Evolutionary conservation across 2,797 vertebrate species (phyloP).

Genomic region (Babyrousa celebensis): DNA sequence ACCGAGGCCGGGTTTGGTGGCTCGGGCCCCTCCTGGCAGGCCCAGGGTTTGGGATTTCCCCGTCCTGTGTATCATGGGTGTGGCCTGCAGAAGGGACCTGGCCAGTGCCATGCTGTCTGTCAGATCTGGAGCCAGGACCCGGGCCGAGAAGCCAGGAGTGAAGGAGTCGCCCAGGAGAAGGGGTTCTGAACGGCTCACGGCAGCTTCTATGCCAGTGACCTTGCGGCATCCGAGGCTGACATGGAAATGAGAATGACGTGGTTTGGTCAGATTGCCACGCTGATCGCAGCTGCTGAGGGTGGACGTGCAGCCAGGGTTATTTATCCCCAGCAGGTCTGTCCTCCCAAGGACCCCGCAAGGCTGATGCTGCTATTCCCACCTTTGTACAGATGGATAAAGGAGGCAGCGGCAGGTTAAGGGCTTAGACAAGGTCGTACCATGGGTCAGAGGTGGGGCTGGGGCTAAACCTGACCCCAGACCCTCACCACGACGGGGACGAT

Average conservation of each 20-base stretch:
- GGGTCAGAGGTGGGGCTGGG: not conserved
- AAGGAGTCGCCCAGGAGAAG: not conserved
- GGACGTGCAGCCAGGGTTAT: rapidly evolving
- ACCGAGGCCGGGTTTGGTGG: not conserved
- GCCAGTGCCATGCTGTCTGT: not conserved
- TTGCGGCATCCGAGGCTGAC: not conserved
- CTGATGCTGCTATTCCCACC: not conserved
- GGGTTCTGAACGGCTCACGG: rapidly evolving
- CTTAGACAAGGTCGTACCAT: not conserved
- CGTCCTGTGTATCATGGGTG: not conserved
- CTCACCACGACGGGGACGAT: not conserved
- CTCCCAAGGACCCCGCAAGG: not conserved
- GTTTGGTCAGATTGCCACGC: not conserved
- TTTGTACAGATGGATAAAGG: not conserved
- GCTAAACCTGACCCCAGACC: not conserved
- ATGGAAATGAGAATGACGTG: rapidly evolving
- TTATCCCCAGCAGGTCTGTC: not conserved
- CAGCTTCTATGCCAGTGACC: not conserved
- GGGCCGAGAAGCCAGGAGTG: not conserved
- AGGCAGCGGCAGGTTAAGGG: not conserved
- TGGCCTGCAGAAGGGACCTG: not conserved
- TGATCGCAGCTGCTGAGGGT: not conserved
- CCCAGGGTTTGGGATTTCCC: not conserved
- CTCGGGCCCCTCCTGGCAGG: not conserved
- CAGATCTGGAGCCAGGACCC: not conserved